Conservation (phyloP, 1,140 invertebrate genomes). For the Meteorus sp. region DNA sequence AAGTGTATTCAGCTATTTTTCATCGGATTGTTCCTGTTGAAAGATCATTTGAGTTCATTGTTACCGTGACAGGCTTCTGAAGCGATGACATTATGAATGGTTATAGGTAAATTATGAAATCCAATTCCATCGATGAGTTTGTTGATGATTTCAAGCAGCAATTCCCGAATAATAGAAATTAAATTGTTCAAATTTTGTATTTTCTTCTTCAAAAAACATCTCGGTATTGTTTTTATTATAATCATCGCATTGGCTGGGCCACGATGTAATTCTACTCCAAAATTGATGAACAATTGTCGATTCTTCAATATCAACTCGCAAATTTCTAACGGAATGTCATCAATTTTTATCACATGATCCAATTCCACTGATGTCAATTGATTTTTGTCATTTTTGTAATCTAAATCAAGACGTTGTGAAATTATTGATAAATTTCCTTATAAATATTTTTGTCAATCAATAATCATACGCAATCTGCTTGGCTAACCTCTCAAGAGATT, state of each 20-base stretch:
- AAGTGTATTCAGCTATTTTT: background rate
- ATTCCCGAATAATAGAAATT: constrained; percentile 31
- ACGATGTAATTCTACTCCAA: constrained; percentile 41
- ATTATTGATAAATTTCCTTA: constrained; percentile 2
- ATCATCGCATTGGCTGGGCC: background rate
- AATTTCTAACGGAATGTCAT: constrained; percentile 31
- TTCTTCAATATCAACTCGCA: constrained; percentile 35
- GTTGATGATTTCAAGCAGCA: constrained; percentile 45
- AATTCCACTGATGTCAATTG: constrained; percentile 40
- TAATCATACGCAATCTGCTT: background rate
- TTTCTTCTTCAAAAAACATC: constrained; percentile 43
- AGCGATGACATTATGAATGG: constrained; percentile 51
- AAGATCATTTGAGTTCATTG: background rate
- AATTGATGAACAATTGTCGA: constrained; percentile 35
- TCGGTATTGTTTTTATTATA: constrained; percentile 34
- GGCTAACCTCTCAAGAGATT: constrained; percentile 46
- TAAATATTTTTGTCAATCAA: constrained; percentile 10
- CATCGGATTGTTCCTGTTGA: constrained; percentile 1
- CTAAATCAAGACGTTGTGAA: constrained; percentile 34
- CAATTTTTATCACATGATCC: constrained; percentile 38
- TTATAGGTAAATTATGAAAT: constrained; percentile 40
- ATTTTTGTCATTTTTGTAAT: constrained; percentile 39
- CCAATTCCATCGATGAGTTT: constrained; percentile 30
- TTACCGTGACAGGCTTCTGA: constrained; percentile 55
- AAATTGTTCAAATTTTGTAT: constrained; percentile 34